phyloP scores from a whole-genome alignment of 2,888 invertebrate species.

The Cremastinae sp. region DNA sequence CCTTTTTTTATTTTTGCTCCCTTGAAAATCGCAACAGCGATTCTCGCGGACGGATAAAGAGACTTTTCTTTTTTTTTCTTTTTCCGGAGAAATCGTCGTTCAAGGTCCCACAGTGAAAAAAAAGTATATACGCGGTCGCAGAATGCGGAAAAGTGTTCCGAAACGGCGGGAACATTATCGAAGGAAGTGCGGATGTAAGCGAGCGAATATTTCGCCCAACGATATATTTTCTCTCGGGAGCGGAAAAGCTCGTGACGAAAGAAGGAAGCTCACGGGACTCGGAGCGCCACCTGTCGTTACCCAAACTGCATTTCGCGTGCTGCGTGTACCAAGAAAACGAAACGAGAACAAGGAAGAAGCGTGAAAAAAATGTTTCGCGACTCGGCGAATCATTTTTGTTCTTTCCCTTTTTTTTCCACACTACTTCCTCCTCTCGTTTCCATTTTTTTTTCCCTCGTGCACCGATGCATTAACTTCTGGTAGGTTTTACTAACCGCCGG shows the following conservation, averaged over 20 bases:
- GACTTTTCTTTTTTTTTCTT: conserved; percentile 8
- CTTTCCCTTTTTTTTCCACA: conserved; percentile 4
- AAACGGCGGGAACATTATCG: conserved; percentile 52
- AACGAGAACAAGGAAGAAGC: neutral
- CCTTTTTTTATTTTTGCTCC: conserved; percentile 13
- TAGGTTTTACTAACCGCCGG: conserved; percentile 35
- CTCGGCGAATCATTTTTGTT: conserved; percentile 15
- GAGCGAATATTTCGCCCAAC: neutral
- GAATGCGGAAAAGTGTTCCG: conserved; percentile 34
- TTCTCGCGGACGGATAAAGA: conserved; percentile 19
- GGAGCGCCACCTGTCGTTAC: conserved; percentile 50
- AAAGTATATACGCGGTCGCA: neutral
- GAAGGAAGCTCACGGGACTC: conserved; percentile 7
- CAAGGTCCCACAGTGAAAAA: neutral
- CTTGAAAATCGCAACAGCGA: conserved; percentile 22
- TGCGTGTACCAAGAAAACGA: neutral
- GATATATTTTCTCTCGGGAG: neutral
- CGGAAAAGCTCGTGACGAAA: conserved; percentile 1
- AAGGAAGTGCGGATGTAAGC: conserved; percentile 17
- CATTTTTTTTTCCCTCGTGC: neutral
- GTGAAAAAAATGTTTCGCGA: conserved; percentile 9
- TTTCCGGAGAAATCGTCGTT: neutral
- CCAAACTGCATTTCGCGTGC: conserved; percentile 33
- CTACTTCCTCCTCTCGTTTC: conserved; percentile 1
- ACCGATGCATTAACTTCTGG: conserved; percentile 50